These are phyloP conservation scores for Esox masquinongy DNA, from an alignment of 2,797 vertebrate species.

Conservation along the genomic window DNA sequence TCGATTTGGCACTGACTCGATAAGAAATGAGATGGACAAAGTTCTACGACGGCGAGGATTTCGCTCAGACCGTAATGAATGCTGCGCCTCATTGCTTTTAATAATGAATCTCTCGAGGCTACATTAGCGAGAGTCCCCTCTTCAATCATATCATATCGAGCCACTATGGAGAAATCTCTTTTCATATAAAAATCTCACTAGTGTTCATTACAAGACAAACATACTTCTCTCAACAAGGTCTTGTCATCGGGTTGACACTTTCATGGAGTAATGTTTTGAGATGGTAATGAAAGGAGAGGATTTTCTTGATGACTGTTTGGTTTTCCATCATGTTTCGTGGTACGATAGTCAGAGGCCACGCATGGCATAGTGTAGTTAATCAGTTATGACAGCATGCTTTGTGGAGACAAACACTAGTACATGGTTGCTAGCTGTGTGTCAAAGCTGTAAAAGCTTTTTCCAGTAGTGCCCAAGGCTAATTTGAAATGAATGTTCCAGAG, in stretches of 20 bases:
- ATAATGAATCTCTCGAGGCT: slow-evolving; percentile 21
- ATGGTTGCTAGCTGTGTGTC: background rate
- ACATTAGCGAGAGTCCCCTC: slow-evolving; percentile 14
- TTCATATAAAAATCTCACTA: background rate
- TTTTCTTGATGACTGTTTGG: background rate
- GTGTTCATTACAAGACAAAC: background rate
- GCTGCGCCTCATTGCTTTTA: slow-evolving; percentile 18
- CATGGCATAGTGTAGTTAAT: background rate
- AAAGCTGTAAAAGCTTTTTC: slow-evolving; percentile 6
- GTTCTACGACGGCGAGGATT: slow-evolving; percentile 12
- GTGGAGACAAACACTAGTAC: slow-evolving; percentile 1
- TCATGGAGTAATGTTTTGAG: background rate
- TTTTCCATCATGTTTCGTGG: background rate
- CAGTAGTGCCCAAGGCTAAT: background rate
- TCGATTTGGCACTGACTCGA: slow-evolving; percentile 35
- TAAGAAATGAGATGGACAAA: slow-evolving; percentile 30
- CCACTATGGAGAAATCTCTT: background rate
- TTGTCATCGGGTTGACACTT: background rate
- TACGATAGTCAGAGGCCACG: background rate
- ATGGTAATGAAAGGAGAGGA: background rate
- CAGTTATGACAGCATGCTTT: slow-evolving; percentile 3
- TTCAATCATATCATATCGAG: slow-evolving; percentile 19
- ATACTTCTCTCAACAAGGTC: background rate
- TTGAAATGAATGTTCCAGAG: background rate
- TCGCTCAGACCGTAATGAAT: slow-evolving; percentile 17